phyloP scores from a whole-genome alignment of 2,113 vertebrate species.

The Silurus glanis region DNA sequence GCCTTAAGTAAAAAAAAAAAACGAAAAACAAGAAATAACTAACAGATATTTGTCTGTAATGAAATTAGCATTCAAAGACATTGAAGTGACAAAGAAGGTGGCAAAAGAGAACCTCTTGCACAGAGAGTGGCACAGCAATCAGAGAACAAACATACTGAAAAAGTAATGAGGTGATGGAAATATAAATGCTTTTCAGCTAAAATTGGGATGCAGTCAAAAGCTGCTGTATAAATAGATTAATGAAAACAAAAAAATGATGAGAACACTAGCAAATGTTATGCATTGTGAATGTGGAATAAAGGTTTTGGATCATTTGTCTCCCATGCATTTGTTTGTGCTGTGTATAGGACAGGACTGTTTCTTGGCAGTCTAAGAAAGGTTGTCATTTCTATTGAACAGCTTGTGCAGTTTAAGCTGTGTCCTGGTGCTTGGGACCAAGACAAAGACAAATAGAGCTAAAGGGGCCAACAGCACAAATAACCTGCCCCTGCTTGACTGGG shows the following conservation, averaged over 20 bases:
- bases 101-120: background rate
- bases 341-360: slow-evolving; percentile 33
- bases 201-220: background rate
- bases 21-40: background rate
- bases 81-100: background rate
- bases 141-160: background rate
- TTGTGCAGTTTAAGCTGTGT: slow-evolving; percentile 32
- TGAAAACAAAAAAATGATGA: background rate
- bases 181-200: background rate
- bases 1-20: background rate
- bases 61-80: background rate
- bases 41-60: background rate
- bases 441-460: slow-evolving; percentile 47
- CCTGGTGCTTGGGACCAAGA: slow-evolving; percentile 29
- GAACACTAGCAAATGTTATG: background rate
- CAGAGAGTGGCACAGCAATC: background rate
- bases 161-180: background rate
- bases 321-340: background rate
- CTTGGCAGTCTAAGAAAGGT: slow-evolving; percentile 41
- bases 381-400: slow-evolving; percentile 45
- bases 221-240: background rate
- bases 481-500: slow-evolving; percentile 25
- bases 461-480: slow-evolving; percentile 49
- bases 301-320: slow-evolving; percentile 13
- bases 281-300: background rate